Evolutionary conservation across 2,888 invertebrate genomes (phyloP).

Genomic region (Pardosa pseudoannulata): DNA sequence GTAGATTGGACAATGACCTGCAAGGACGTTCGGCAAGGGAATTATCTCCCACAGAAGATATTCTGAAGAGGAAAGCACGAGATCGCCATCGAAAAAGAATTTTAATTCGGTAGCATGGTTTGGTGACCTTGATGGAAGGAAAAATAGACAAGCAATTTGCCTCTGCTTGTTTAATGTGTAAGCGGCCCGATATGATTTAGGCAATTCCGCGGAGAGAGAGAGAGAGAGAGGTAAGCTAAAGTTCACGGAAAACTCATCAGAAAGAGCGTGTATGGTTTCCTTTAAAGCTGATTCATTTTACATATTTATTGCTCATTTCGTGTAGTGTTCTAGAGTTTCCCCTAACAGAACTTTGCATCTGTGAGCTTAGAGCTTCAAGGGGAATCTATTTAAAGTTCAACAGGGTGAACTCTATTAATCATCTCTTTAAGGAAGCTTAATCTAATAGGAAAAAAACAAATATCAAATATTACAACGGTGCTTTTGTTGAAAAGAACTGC

Average conservation of each 20-base stretch:
- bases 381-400: too few species aligned
- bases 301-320: too few species aligned
- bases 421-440: too few species aligned
- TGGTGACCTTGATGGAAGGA: constrained; percentile 7
- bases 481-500: too few species aligned
- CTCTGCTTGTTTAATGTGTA: neutral
- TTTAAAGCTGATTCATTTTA: too few species aligned
- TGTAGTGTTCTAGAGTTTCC: too few species aligned
- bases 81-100: neutral
- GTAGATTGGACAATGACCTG: constrained; percentile 69
- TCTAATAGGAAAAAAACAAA: too few species aligned
- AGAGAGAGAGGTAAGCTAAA: neutral
- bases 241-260: neutral
- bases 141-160: neutral
- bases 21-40: constrained; percentile 13
- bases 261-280: too few species aligned
- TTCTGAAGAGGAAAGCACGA: neutral
- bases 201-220: neutral
- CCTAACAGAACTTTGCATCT: too few species aligned
- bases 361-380: too few species aligned
- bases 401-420: too few species aligned
- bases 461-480: too few species aligned
- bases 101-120: constrained; percentile 12
- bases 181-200: neutral
- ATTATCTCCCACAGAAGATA: neutral